Percentiles rank a stretch among this genome's conserved stretches.
Conservation (phyloP, 2,113 vertebrate genomes). For the Chaetorhynchus papuensis region DNA sequence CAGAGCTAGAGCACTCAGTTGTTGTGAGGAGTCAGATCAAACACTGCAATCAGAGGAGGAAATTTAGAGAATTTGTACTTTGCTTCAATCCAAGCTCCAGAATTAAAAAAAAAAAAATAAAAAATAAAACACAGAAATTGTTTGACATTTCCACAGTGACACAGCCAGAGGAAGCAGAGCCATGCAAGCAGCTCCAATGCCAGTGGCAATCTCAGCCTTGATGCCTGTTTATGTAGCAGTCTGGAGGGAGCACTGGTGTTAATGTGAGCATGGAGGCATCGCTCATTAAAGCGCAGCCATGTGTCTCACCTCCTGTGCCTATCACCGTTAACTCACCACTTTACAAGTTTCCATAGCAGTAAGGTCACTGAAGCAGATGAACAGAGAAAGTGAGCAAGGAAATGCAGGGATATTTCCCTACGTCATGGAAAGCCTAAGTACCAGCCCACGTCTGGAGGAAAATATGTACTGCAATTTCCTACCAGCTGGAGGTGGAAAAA, state of each 20-base stretch:
- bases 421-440: neutral
- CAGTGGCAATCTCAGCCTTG: neutral
- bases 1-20: neutral
- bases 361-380: slow-evolving; percentile 3
- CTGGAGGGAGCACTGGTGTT: neutral
- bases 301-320: neutral
- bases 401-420: neutral
- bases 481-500: slow-evolving; percentile 57
- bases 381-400: slow-evolving; percentile 2
- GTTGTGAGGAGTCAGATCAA: neutral
- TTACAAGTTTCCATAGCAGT: neutral
- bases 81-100: neutral
- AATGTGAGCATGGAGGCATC: neutral
- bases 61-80: neutral
- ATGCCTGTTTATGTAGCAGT: neutral
- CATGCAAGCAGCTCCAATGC: neutral
- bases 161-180: neutral
- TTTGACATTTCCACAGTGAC: neutral
- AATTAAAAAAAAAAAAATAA: neutral
- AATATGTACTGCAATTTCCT: slow-evolving; percentile 64
- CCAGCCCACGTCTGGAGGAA: slow-evolving; percentile 43
- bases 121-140: neutral
- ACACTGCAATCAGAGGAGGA: neutral
- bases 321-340: neutral
- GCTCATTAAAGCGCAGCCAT: neutral